Conservation (phyloP, 2,888 invertebrate genomes). For the Eupithecia insigniata region DNA sequence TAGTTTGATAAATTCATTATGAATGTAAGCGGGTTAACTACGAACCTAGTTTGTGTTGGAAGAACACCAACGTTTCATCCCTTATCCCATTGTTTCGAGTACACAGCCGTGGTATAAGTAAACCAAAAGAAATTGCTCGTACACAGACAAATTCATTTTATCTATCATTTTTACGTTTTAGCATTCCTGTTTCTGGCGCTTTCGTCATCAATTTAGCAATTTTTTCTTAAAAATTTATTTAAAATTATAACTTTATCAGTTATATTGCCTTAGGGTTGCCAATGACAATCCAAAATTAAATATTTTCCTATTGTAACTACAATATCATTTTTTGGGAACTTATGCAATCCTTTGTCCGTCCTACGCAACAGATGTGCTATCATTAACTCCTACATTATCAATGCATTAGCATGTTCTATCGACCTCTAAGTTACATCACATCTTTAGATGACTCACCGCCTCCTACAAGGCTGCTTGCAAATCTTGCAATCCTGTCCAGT, state of each 20-base stretch:
- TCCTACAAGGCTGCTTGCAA: conserved; percentile 19
- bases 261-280: background rate
- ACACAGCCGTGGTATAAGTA: conserved; percentile 29
- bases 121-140: conserved; percentile 25
- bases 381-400: conserved; percentile 39
- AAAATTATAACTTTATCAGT: background rate
- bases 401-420: conserved; percentile 37
- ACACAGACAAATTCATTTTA: conserved; percentile 33
- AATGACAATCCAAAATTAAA: background rate
- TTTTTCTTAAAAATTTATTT: background rate
- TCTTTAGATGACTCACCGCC: conserved; percentile 38
- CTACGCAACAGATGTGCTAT: conserved; percentile 28
- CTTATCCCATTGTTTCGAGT: conserved; percentile 39
- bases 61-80: too few species aligned
- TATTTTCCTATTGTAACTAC: background rate
- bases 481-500: conserved; percentile 23
- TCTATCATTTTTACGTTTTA: background rate
- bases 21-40: too few species aligned
- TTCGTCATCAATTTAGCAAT: background rate
- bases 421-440: conserved; percentile 45
- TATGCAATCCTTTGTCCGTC: conserved; percentile 22
- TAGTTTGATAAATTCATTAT: too few species aligned
- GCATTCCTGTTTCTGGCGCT: background rate
- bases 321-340: conserved; percentile 4
- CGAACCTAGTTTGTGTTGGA: too few species aligned